phyloP scores from a whole-genome alignment of 2,888 invertebrate genomes.

The Campaea margaritaria region DNA sequence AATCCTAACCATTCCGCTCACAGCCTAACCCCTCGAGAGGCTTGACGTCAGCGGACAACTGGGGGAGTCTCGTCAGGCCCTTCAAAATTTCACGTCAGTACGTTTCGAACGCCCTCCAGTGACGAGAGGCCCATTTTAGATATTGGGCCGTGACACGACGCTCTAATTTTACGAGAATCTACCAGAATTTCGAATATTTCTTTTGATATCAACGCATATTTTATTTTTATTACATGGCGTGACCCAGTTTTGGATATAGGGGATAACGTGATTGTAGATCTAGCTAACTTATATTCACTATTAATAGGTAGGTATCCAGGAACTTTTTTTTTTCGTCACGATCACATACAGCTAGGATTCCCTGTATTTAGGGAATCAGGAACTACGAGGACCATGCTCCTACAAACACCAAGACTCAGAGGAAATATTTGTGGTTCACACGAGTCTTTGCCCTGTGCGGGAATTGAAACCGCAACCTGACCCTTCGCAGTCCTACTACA shows the following conservation, averaged over 20 bases:
- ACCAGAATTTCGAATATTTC: slow-evolving; percentile 32
- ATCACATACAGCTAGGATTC: too few species aligned
- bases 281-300: background rate
- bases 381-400: too few species aligned
- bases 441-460: too few species aligned
- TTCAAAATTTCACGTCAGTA: slow-evolving; percentile 63
- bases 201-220: slow-evolving; percentile 30
- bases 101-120: slow-evolving; percentile 59
- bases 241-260: slow-evolving; percentile 22
- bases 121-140: slow-evolving; percentile 65
- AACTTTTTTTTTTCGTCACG: too few species aligned
- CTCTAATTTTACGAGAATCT: slow-evolving; percentile 37
- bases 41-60: slow-evolving; percentile 64
- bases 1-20: slow-evolving; percentile 35
- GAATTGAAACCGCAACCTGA: too few species aligned
- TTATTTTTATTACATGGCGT: slow-evolving; percentile 25
- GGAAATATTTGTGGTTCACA: too few species aligned
- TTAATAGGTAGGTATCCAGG: background rate
- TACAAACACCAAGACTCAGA: too few species aligned
- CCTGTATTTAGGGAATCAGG: too few species aligned
- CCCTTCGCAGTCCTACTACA: too few species aligned
- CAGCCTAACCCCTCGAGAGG: slow-evolving; percentile 45
- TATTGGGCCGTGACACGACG: slow-evolving; percentile 51
- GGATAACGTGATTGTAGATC: slow-evolving; percentile 10
- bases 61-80: slow-evolving; percentile 52